Evolutionary conservation across 2,113 vertebrate species (phyloP), one percentile per base, ranked within the genome.

Genomic region (Halcyon malimbica): DNA sequence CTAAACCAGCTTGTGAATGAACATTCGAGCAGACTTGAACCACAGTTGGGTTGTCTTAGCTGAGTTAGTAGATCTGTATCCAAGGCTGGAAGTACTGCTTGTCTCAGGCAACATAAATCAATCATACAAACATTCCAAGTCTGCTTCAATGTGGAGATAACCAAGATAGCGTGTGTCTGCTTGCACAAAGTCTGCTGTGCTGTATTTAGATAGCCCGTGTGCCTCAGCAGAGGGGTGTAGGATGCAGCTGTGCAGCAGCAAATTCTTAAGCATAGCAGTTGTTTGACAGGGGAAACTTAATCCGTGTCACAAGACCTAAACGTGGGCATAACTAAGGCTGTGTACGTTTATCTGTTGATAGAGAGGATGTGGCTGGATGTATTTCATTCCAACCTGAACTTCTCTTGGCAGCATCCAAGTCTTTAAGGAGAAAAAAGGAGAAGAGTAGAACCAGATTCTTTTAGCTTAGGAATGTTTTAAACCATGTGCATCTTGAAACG

Each of bases 191-290:
- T 35, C 63, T 65, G 31, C 71, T 69, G 83, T 56, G 62, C 95
- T 94, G 81, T 90, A 73, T 88, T 93, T 94, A 93, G 84, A 68
- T 16, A 35, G 79, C 31, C 75, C 17, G 71, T 54, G 3, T 83
- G 86, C 64, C 86, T 92, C 73, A 56, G 64, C 46, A 48, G 64
- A 90, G 46, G 76, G 31, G n/a, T 31, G 80, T 73, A 75, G 80
- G 89, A 94, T 87, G 86, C 95, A 96, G 93, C 94, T 96, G 95
- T 92, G 89, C 76, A 91, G 86, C 69, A 94, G 89, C 73, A 46
- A 16, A 46, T 68, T 46, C 31, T 46, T n/a, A 24, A 46, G 42
- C 16, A 11, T 33, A 68, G 31, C 65, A 68, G 65, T 42, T 68
- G 65, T 33, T 68, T 23, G 42, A 46, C 44, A 53, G 60, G 64